A percentile compares a stretch with the other conserved stretches of the same genome.
Conservation (phyloP, 2,888 invertebrate genomes). For the Sepioteuthis lessoniana region DNA sequence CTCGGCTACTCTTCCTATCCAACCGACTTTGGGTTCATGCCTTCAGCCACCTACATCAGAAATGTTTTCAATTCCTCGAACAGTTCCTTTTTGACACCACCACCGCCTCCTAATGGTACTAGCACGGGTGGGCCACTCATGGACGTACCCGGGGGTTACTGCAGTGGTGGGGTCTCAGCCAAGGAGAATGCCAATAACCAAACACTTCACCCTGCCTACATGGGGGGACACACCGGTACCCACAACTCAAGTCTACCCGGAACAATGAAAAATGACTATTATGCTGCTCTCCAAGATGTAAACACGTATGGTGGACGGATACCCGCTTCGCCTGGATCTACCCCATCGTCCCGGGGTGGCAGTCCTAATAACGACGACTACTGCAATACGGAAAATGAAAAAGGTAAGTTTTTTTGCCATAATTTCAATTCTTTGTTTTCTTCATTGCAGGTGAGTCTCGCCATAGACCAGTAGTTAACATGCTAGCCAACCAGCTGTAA, state of each 20-base stretch:
- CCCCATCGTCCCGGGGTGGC: slow-evolving; percentile 40
- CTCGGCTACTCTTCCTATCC: slow-evolving; percentile 43
- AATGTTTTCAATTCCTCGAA: slow-evolving; percentile 43
- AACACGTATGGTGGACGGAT: slow-evolving; percentile 44
- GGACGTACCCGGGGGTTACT: slow-evolving; percentile 42
- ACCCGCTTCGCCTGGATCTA: slow-evolving; percentile 47
- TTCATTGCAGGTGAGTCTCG: no score
- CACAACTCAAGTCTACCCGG: slow-evolving; percentile 35
- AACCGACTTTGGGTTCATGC: slow-evolving; percentile 35
- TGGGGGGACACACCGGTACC: slow-evolving; percentile 40
- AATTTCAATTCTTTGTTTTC: no score
- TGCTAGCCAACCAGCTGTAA: neutral
- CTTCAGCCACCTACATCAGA: slow-evolving; percentile 36
- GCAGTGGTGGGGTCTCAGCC: neutral
- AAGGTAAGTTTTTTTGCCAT: neutral
- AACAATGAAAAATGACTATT: slow-evolving; percentile 43
- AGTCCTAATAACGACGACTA: slow-evolving; percentile 40
- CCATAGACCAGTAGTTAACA: neutral
- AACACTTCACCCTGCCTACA: slow-evolving; percentile 39
- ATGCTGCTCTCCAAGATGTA: slow-evolving; percentile 45
- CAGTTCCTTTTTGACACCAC: neutral
- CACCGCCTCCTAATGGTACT: neutral
- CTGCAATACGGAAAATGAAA: slow-evolving; percentile 5
- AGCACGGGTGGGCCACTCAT: neutral
- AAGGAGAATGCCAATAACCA: slow-evolving; percentile 43